Base-by-base conservation (phyloP, 2,888 invertebrate species). In the Chrysolina haemoptera region DNA sequence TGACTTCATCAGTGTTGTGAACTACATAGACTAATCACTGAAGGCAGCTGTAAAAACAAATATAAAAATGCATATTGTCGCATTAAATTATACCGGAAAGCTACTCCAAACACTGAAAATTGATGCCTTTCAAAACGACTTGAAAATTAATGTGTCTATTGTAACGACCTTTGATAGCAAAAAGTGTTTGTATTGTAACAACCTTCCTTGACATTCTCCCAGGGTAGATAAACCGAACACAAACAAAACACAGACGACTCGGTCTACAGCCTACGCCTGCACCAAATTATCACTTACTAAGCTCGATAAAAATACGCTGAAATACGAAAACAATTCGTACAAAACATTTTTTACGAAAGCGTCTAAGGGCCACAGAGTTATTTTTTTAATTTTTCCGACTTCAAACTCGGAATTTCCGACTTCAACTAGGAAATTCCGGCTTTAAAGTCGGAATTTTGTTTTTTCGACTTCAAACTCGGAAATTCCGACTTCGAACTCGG, bases 101-200 rank as follows among this genome's bases (percentile, higher is more conserved):
- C 18, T 53, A 18, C 20, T 18, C 18, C 4, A 53, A 53, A 20
- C 10, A 27, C 5, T 59, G 59, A 27, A 6, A 59, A 35, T 6
- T 20, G 11, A 20, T 55, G 11, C 12, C 22, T 18, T 55, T 55
- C 0, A 8, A n/a, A 27, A 59, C 4, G 27, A 16, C n/a, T 10
- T 12, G 1, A 59, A 59, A 14, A 59, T 35, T n/a, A 27, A 59
- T 59, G 35, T 18, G 50, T 50, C 50, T 27, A 22, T 35, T 59
- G 35, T 8, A 59, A 35, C 59, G 27, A 35, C 59, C 59, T 59
- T 35, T 59, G 22, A 27, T 16, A 59, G 12, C 5, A 12, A 20
- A 18, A 35, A 59, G 0, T 59, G 59, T 59, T 59, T 59, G 59
- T 59, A 59, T 59, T 59, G 59, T n/a, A 27, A 59, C 59, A 59